Evolutionary conservation across 2,888 invertebrate genomes (phyloP), one percentile per base, ranked within the genome.

Genomic region (Imbricaverruca yamaguchii): DNA sequence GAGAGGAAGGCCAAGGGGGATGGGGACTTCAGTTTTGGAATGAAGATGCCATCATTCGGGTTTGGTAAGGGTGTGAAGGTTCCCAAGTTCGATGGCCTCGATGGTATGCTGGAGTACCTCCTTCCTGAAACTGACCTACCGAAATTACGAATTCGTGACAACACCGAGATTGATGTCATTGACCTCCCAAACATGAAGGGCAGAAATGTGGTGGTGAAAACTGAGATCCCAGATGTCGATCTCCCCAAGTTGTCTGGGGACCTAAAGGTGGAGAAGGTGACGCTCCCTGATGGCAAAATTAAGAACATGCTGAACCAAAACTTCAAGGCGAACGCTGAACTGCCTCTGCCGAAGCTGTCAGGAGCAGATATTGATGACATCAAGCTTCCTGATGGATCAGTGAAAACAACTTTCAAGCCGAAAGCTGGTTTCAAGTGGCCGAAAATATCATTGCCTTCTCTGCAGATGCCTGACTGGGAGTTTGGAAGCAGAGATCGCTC

Each of bases 101-200:
- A 78, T 23, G 57, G 56, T 4, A 78, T 78, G 78, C 78, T 78
- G 9, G 56, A 12, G 13, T 78, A 78, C 23, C 57, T 78, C 8
- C 56, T 78, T n/a, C 57, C 78, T 15, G 23, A 78, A 13, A n/a
- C 56, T n/a, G 56, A 56, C 11, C 55, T 78, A 7, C 78, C 78
- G 0, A 78, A 55, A 23, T 21, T 78, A 7, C 9, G 78, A 12
- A 56, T 78, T n/a, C 78, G 78, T 56, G 78, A 78, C 57, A 57
- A 78, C 57, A 78, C 78, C n/a, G 78, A 78, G 21, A 56, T 78
- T 10, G 78, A 78, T 56, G 78, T 78, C 23, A 57, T 78, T 56
- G 78, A 78, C 56, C 55, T 55, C 3, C 78, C 78, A 15, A 12
- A 57, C 57, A 23, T 56, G 55, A 57, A 57, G 78, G n/a, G 56